Base-by-base conservation (phyloP, 2,888 invertebrate species). In the Lypha dubia region DNA sequence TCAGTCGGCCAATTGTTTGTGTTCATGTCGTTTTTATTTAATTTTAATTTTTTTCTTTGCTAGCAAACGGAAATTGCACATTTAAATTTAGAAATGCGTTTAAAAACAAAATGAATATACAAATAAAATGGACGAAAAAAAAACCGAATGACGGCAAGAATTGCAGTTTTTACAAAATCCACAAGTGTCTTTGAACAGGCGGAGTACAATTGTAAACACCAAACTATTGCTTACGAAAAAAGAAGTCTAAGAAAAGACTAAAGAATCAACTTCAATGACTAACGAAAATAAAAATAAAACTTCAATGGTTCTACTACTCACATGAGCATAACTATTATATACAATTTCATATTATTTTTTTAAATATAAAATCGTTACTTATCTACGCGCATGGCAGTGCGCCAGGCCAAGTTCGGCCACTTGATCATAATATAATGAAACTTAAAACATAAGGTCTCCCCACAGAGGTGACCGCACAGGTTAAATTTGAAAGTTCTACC, bases 51-150 rank as follows among this genome's bases (percentile, higher is more conserved):
- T 35, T 35, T 62, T n/a, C n/a, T n/a, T n/a, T n/a, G n/a, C 22
- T 38, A 35, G 17, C 44, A 46, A 75, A 51, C 83, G 83, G 83
- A 83, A 75, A 75, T 71, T 83, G 79, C 70, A 71, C 15, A 67
- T 79, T 83, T 83, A 83, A 53, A 35, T 35, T 35, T 11, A 73
- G n/a, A 75, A 75, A 67, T 81, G 63, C 73, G 68, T 63, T 68
- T 28, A 7, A 5, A 70, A 53, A 62, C n/a, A n/a, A 46, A 8
- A 28, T 20, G n/a, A 58, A 22, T 7, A 13, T 17, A 32, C 24
- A 38, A 20, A 20, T 8, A 67, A 51, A 46, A n/a, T n/a, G n/a
- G 35, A 32, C 2, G 28, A 28, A 28, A 28, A 28, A 28, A 51
- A 46, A 41, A 51, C 38, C 22, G 11, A 62, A 41, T 41, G 22